Conservation (phyloP, 2,888 invertebrate genomes). For the Nephrotoma guestfalica region DNA sequence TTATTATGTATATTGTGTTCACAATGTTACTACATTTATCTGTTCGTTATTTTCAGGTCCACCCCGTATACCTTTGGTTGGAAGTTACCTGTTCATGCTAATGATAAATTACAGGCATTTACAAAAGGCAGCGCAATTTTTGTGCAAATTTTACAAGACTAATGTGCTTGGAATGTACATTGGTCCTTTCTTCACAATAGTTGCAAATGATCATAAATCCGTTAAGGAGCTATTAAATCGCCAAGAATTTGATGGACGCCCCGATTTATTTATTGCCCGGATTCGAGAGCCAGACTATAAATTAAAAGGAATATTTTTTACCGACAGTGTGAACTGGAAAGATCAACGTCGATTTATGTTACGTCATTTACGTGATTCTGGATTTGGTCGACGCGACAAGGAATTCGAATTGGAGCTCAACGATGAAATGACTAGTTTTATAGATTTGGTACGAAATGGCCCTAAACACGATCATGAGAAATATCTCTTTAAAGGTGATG, state of each 20-base stretch:
- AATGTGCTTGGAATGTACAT: conserved; percentile 41
- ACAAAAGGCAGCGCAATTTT: conserved; percentile 34
- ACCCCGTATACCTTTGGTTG: conserved; percentile 44
- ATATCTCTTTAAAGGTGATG: conserved; percentile 22
- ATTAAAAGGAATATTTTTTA: conserved; percentile 45
- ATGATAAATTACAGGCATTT: conserved; percentile 37
- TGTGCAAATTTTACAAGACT: conserved; percentile 42
- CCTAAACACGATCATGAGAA: conserved; percentile 33
- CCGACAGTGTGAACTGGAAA: conserved; percentile 47
- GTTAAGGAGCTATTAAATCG: conserved; percentile 42
- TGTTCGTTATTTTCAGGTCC: conserved; percentile 35
- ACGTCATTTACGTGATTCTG: conserved; percentile 48
- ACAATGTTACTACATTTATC: no score
- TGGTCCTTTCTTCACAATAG: conserved; percentile 35
- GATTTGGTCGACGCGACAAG: conserved; percentile 47
- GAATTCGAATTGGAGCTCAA: conserved; percentile 36
- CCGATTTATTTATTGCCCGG: conserved; percentile 33
- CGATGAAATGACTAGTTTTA: conserved; percentile 33
- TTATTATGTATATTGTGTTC: no score
- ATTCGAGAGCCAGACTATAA: conserved; percentile 34
- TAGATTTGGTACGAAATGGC: conserved; percentile 35
- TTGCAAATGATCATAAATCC: conserved; percentile 38
- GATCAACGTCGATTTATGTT: conserved; percentile 50
- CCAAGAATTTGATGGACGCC: conserved; percentile 49
- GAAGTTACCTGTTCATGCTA: conserved; percentile 43